phyloP scores from a whole-genome alignment of 1,140 invertebrate genomes.

The Pseudoatta argentina region DNA sequence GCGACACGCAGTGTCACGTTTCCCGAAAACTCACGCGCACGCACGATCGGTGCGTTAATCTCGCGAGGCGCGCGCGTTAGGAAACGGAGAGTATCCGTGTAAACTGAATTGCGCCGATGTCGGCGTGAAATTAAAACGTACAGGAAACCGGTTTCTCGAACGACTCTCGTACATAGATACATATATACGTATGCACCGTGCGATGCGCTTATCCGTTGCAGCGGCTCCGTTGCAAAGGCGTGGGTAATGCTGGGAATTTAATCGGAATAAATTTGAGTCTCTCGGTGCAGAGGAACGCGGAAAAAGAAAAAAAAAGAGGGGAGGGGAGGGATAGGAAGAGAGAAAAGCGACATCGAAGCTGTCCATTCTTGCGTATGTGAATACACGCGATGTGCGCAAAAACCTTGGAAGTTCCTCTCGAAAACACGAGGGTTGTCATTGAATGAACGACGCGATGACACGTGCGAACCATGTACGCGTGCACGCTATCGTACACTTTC shows the following conservation, averaged over 20 bases:
- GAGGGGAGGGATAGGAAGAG: background rate
- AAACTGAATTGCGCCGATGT: constrained; percentile 85
- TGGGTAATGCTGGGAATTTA: constrained; percentile 66
- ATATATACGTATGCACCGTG: constrained; percentile 37
- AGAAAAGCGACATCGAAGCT: constrained; percentile 20
- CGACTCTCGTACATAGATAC: constrained; percentile 58
- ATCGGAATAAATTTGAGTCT: constrained; percentile 69
- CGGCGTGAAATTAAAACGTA: constrained; percentile 86
- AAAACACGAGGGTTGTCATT: background rate
- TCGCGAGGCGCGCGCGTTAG: constrained; percentile 72
- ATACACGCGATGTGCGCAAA: constrained; percentile 14
- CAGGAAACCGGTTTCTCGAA: constrained; percentile 83
- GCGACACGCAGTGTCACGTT: constrained; percentile 57
- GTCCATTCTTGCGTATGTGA: background rate
- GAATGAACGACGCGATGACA: constrained; percentile 30
- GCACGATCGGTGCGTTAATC: constrained; percentile 61
- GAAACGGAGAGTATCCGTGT: constrained; percentile 83
- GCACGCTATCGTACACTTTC: constrained; percentile 31
- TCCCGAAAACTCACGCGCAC: constrained; percentile 62
- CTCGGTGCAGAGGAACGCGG: background rate
- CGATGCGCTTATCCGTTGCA: constrained; percentile 53
- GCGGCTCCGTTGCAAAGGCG: constrained; percentile 56
- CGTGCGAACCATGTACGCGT: constrained; percentile 45
- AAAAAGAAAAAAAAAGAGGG: background rate
- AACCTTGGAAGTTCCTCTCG: constrained; percentile 6